Base-by-base conservation (phyloP, 35 echinoderm and acorn worm genomes). In the Eucidaris tribuloides region DNA sequence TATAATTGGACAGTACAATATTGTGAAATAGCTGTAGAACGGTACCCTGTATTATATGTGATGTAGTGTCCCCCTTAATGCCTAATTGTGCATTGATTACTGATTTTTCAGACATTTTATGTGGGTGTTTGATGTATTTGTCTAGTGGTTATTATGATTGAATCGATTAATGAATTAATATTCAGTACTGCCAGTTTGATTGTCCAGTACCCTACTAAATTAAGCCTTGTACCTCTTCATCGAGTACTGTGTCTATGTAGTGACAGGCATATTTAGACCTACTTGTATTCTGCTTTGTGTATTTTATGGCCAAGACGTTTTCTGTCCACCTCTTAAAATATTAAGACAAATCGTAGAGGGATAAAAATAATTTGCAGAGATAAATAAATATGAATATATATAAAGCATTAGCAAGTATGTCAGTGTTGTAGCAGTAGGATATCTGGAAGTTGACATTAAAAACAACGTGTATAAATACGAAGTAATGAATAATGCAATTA, bases 341-440 rank as follows among this genome's bases (percentile, higher is more conserved):
- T 38, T 74, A 74, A 44, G 24, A 44, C 37, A 33, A 38, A 18
- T 9, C 44, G 61, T 74, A 40, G 37, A 42, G 68, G 38, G 44
- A 40, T 24, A 22, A 74, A 44, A 44, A 41, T 41, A 40, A 52
- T 38, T 25, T 74, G 37, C 68, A 44, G 68, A 74, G 68, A 40
- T 74, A 74, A 74, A 40, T 74, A 74, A 74, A 74, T 74, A 74
- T 74, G 38, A n/a, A 74, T 74, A 40, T 74, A 41, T 7, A 74
- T 41, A 40, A 74, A 42, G 35, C 44, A 40, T 44, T 42, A 35
- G 68, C 44, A 40, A 38, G 68, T 74, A 74, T 44, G 22, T 74
- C 44, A 40, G 68, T 74, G 68, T 74, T 44, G 68, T 74, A 74
- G 68, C 44, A 20, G 11, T 74, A 74, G 68, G 41, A 27, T n/a